phyloP scores from a whole-genome alignment of 2,113 vertebrate genomes.

The Pteruthius melanotis region DNA sequence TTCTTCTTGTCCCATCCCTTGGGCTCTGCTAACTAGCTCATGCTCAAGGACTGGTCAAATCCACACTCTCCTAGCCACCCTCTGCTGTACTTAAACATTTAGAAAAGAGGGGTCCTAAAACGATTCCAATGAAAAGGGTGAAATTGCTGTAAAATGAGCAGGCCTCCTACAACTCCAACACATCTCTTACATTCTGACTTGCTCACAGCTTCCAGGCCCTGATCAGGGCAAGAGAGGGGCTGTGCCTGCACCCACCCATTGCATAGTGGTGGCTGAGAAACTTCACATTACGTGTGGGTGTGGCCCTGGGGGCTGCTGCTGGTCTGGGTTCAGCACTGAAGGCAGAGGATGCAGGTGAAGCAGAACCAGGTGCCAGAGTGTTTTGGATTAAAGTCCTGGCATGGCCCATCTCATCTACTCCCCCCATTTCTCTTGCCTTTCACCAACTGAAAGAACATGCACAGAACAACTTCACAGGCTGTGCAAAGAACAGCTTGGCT shows the following conservation, averaged over 20 bases:
- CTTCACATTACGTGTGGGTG: neutral
- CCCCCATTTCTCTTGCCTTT: neutral
- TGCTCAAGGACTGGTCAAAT: neutral
- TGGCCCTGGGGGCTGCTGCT: neutral
- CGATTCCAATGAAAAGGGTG: neutral
- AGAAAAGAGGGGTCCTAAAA: neutral
- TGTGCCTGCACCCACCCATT: neutral
- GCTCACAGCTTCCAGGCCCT: neutral
- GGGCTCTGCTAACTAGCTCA: neutral
- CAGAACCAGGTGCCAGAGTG: neutral
- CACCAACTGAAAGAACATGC: neutral
- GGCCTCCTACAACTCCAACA: neutral
- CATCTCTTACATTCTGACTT: neutral
- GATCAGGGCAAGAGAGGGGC: neutral
- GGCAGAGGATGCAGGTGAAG: neutral
- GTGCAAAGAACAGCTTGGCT: neutral
- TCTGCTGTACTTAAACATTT: neutral
- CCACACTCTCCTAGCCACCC: neutral
- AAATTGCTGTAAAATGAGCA: neutral
- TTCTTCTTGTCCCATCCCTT: neutral
- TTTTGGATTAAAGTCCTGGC: neutral
- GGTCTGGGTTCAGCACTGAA: neutral
- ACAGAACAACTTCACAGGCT: neutral
- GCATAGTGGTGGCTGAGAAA: neutral
- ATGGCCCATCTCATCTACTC: accelerated